Evolutionary conservation across 1,140 invertebrate genomes (phyloP).

Genomic region (Anastrepha ludens): DNA sequence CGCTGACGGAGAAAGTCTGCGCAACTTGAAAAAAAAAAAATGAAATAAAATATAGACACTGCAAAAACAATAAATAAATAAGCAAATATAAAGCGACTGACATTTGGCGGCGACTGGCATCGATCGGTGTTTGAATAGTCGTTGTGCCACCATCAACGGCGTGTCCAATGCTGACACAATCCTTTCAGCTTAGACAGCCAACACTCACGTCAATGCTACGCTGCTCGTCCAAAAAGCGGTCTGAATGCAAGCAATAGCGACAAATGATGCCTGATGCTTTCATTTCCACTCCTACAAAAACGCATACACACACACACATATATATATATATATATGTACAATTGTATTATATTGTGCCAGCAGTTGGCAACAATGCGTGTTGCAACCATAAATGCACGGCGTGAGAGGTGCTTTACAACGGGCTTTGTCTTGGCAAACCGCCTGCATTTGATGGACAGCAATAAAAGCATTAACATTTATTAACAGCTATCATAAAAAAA

Average conservation of each 20-base stretch:
- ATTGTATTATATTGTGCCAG: neutral
- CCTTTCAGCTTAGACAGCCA: slow-evolving; percentile 12
- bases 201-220: slow-evolving; percentile 20
- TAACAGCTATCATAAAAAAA: slow-evolving; percentile 44
- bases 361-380: slow-evolving; percentile 4
- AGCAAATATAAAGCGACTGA: neutral
- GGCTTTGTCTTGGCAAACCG: neutral
- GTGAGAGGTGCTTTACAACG: neutral
- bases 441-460: slow-evolving; percentile 15
- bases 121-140: neutral
- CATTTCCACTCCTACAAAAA: neutral
- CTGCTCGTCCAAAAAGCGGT: neutral
- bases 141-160: neutral
- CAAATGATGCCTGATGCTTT: neutral
- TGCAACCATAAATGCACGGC: slow-evolving; percentile 6
- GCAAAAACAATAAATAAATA: neutral
- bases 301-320: neutral
- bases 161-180: neutral
- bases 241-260: neutral
- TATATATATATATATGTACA: neutral
- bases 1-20: slow-evolving; percentile 16
- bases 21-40: neutral
- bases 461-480: slow-evolving; percentile 13
- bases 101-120: slow-evolving; percentile 21
- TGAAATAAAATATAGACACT: no score